Evolutionary conservation across 2,888 invertebrate genomes (phyloP), one percentile per base, ranked within the genome.

Genomic region (Platycheirus rosarum): DNA sequence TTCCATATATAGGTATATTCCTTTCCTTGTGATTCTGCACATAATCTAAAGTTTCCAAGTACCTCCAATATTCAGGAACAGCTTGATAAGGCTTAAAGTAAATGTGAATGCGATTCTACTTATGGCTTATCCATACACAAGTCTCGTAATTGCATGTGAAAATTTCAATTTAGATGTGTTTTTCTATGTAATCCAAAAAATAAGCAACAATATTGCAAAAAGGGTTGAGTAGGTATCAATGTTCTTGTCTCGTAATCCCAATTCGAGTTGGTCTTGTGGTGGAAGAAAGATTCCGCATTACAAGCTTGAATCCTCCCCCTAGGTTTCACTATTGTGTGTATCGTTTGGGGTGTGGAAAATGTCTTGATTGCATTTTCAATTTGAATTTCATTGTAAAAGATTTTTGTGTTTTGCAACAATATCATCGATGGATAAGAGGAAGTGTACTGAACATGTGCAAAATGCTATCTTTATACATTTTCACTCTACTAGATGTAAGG

Each of bases 301-400:
- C 20, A 26, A 26, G n/a, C n/a, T 26, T 26, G 3, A 46, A 7
- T 9, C 40, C 14, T 11, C 16, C 26, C 9, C 2, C 20, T 20
- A 14, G 1, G 16, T n/a, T n/a, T n/a, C n/a, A n/a, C n/a, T n/a
- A 32, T 16, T 23, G 48, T 23, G 37, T 23, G 29, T 49, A 11
- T 55, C n/a, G 44, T 35, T 7, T 46, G 32, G 26, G 16, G 70
- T n/a, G n/a, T n/a, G n/a, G n/a, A n/a, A n/a, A n/a, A 63, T 55
- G 35, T 42, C 70, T 48, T 76, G 76, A 76, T 70, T 76, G 55
- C 69, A 76, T 55, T 69, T 70, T 70, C 76, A 53, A 70, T 70
- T 69, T 55, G 63, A 63, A 76, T 63, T 70, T 76, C 70, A 70
- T 76, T 63, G 13, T 53, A 37, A 37, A 53, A 23, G 40, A 55